Base-by-base conservation (phyloP, 2,888 invertebrate genomes). In the Chirona hameri region DNA sequence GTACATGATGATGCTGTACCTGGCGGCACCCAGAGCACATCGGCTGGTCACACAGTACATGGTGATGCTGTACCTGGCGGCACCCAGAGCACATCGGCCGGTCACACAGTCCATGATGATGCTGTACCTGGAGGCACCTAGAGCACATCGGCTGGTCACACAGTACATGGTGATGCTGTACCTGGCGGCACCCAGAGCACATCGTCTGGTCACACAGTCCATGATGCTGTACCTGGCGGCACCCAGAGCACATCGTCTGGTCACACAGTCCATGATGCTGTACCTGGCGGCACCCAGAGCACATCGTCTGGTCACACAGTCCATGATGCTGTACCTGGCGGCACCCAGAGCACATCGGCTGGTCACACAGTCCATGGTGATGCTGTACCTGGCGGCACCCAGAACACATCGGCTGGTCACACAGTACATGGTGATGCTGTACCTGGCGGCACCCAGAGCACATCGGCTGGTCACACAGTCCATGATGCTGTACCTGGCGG, bases 1-100 rank as follows among this genome's bases (percentile, higher is more conserved):
- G n/a, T n/a, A n/a, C n/a, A n/a, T n/a, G n/a, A 93, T 93, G 79
- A 93, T 88, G 85, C 91, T 90, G 86, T 93, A 93, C 84, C 93
- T 93, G 86, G 55, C 86, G 84, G 39, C 83, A n/a, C n/a, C n/a
- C n/a, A 39, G 81, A 69, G 69, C 39, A 39, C 39, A 7, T 39
- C 39, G 39, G 39, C 39, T 39, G 39, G 39, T 39, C n/a, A n/a
- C n/a, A n/a, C n/a, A n/a, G n/a, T n/a, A n/a, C n/a, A n/a, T n/a
- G n/a, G n/a, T 93, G 79, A 93, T 88, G 85, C 91, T 90, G 86
- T 93, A 93, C 84, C 93, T 93, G 86, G 55, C 86, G 84, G 39
- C 83, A n/a, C n/a, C n/a, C n/a, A 39, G 81, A 69, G 69, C 39
- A 39, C 39, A 7, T 39, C 39, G 39, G 39, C 39, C 7, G 39